These are phyloP conservation scores for Fragum fragum DNA, from an alignment of 2,888 invertebrate genomes.

Conservation along the genomic window DNA sequence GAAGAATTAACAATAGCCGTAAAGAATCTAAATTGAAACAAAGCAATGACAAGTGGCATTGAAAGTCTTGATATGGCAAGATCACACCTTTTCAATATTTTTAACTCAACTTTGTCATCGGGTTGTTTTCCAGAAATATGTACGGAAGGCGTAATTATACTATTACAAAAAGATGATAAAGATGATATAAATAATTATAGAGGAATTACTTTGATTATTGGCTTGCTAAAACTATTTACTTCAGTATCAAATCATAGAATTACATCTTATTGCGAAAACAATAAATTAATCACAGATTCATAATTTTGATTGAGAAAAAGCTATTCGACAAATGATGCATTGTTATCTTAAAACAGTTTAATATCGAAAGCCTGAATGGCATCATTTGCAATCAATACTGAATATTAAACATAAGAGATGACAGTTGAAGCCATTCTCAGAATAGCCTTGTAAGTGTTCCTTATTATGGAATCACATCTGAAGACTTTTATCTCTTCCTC, in stretches of 20 bases:
- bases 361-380: too few species aligned
- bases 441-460: too few species aligned
- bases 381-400: too few species aligned
- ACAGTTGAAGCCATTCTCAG: too few species aligned
- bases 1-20: slow-evolving; percentile 22
- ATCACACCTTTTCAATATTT: slow-evolving; percentile 26
- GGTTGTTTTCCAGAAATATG: slow-evolving; percentile 37
- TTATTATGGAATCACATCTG: too few species aligned
- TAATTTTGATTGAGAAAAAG: slow-evolving; percentile 35
- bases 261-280: slow-evolving; percentile 16
- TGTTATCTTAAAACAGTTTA: slow-evolving; percentile 28
- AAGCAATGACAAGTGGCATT: slow-evolving; percentile 25
- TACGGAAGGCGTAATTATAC: slow-evolving; percentile 39
- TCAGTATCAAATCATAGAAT: slow-evolving; percentile 38
- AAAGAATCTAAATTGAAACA: slow-evolving; percentile 16
- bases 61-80: slow-evolving; percentile 37
- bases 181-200: slow-evolving; percentile 43
- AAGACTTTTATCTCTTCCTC: too few species aligned
- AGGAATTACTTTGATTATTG: slow-evolving; percentile 48
- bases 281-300: slow-evolving; percentile 23
- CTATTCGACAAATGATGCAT: slow-evolving; percentile 39
- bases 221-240: slow-evolving; percentile 47
- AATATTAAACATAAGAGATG: too few species aligned
- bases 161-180: slow-evolving; percentile 52
- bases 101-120: slow-evolving; percentile 33